Evolutionary conservation across 2,797 vertebrate genomes (phyloP).

Genomic region (Erethizon dorsatum): DNA sequence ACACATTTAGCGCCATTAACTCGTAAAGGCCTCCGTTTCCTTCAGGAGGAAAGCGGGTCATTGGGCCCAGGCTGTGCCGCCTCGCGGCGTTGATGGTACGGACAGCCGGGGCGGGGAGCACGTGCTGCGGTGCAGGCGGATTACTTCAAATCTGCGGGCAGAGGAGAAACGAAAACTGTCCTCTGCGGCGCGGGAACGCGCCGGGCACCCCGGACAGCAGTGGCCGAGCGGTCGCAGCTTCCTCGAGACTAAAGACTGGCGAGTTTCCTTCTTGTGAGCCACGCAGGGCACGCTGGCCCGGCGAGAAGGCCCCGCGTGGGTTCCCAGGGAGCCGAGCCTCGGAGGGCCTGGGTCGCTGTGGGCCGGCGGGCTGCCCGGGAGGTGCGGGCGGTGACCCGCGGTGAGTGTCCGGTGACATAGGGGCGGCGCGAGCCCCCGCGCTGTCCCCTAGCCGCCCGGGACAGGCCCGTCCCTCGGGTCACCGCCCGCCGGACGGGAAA

Average conservation of each 20-base stretch:
- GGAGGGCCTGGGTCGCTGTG: neutral
- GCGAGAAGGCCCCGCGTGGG: neutral
- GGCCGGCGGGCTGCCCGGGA: neutral
- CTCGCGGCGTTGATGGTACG: neutral
- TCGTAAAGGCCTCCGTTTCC: conserved; percentile 85
- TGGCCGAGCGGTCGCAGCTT: neutral
- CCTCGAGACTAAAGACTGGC: too few species aligned
- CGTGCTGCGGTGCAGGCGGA: neutral
- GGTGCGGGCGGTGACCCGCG: neutral
- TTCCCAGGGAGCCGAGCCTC: neutral
- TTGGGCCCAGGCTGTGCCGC: neutral
- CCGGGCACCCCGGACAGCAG: neutral
- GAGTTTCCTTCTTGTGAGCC: neutral
- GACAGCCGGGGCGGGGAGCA: too few species aligned
- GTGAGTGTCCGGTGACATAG: neutral
- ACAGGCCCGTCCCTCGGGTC: neutral
- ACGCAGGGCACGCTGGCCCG: neutral
- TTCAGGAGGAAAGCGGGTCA: conserved; percentile 70
- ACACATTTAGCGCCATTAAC: conserved; percentile 86
- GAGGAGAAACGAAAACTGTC: neutral
- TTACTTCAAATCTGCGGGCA: neutral
- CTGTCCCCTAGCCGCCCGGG: too few species aligned
- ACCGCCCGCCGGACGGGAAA: neutral
- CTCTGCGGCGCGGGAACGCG: neutral
- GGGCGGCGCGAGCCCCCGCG: neutral